Conservation (phyloP, 2,113 vertebrate species). For the Mobula birostris region DNA sequence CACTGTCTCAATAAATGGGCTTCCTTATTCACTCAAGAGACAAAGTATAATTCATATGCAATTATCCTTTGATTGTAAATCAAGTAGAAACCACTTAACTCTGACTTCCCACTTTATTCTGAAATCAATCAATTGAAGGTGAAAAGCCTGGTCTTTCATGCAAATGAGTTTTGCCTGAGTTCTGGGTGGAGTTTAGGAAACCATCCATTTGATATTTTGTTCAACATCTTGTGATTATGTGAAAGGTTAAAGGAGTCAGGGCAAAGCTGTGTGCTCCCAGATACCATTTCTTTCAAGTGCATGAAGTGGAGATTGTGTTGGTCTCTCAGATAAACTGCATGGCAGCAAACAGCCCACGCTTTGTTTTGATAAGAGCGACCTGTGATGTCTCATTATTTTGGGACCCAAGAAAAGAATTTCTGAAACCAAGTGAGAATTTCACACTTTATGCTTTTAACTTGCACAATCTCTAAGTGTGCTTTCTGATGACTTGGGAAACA, state of each 20-base stretch:
- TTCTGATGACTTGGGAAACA: neutral
- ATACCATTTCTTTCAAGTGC: neutral
- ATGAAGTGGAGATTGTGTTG: neutral
- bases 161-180: neutral
- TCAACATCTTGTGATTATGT: neutral
- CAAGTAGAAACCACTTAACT: constrained; percentile 11
- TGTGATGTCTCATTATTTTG: neutral
- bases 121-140: neutral
- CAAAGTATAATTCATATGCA: neutral
- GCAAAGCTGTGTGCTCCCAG: neutral
- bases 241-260: neutral
- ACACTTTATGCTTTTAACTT: neutral
- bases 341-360: neutral
- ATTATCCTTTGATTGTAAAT: neutral
- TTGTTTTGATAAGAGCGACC: neutral
- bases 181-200: neutral
- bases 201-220: neutral
- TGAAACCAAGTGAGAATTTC: neutral
- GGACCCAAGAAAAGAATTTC: neutral
- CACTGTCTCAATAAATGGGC: neutral
- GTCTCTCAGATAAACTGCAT: neutral
- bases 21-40: neutral
- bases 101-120: neutral
- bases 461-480: neutral
- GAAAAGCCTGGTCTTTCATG: neutral